Evolutionary conservation across 2,888 invertebrate genomes (phyloP), one percentile per base, ranked within the genome.

Genomic region (Lasioglossum calceatum): DNA sequence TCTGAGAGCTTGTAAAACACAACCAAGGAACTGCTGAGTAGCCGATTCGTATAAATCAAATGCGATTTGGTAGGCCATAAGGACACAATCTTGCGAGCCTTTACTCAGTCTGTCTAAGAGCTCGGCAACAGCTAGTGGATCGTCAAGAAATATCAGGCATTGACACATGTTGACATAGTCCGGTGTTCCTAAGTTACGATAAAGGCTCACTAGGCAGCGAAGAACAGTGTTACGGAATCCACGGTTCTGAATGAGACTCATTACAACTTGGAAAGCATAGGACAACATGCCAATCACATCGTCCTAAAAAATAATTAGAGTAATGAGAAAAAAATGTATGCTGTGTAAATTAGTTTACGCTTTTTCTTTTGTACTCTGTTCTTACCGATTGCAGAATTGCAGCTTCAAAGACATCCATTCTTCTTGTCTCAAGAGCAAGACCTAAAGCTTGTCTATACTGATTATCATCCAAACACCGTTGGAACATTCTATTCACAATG

Each of bases 41-140:
- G 99, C 99, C 70, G 99, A 99, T 95, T 99, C 99, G 94, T 99
- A 99, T 91, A 99, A 96, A 96, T 99, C 99, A 96, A 99, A 99
- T 0, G 98, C 99, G 92, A 99, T 99, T 96, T 99, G 99, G 95
- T 99, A 99, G 0, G 99, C 99, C 98, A 99, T 99, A 67, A 99
- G 96, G 84, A 98, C 97, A 88, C 97, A 97, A 88, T 98, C 98
- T 95, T 96, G 96, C 0, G 96, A 96, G 61, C 98, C 98, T 94
- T 97, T 97, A 42, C 98, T 98, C 0, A 99, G 96, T 95, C 98
- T 98, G 93, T 99, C 99, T 12, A 99, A 96, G 86, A 99, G 97
- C 95, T 98, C 98, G 27, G 99, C 99, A 0, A 99, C 99, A 47
- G 98, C 97, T 32, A 98, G 96, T 0, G 99, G 98, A 95, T 99